phyloP scores from a whole-genome alignment of 1,140 invertebrate species.

The Papilio polytes region DNA sequence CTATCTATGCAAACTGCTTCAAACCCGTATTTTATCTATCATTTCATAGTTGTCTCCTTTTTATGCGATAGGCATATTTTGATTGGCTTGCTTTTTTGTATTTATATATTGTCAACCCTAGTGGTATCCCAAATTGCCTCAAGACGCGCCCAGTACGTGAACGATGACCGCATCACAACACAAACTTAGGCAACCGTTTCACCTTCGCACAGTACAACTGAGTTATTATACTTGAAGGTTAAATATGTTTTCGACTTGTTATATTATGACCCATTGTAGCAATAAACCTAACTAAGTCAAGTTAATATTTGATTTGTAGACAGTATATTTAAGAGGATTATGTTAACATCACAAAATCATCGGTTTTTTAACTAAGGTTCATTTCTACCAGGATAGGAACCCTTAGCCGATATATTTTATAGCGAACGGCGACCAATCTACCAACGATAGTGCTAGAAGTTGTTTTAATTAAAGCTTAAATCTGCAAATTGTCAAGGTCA shows the following conservation, averaged over 20 bases:
- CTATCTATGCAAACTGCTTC: background rate
- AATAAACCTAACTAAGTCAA: background rate
- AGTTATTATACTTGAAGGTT: conserved; percentile 50
- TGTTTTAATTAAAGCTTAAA: conserved; percentile 15
- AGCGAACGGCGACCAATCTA: background rate
- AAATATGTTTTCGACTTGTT: background rate
- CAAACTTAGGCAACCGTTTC: conserved; percentile 59
- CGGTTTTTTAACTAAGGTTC: background rate
- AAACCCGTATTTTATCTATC: background rate
- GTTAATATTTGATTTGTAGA: background rate
- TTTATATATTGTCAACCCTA: background rate
- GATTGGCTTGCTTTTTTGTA: background rate
- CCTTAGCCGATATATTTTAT: background rate
- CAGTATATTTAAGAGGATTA: too few species aligned
- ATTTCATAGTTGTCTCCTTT: background rate
- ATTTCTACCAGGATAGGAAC: background rate
- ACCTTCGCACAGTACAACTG: conserved; percentile 64
- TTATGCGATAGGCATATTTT: background rate
- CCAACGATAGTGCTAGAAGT: background rate
- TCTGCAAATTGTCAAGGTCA: background rate
- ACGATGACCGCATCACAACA: conserved; percentile 71
- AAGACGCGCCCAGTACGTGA: conserved; percentile 58
- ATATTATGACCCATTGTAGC: background rate
- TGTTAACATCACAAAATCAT: too few species aligned
- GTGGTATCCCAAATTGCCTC: conserved; percentile 38